Conservation (phyloP, 1,140 invertebrate genomes). For the Caenorhabditis brenneri region DNA sequence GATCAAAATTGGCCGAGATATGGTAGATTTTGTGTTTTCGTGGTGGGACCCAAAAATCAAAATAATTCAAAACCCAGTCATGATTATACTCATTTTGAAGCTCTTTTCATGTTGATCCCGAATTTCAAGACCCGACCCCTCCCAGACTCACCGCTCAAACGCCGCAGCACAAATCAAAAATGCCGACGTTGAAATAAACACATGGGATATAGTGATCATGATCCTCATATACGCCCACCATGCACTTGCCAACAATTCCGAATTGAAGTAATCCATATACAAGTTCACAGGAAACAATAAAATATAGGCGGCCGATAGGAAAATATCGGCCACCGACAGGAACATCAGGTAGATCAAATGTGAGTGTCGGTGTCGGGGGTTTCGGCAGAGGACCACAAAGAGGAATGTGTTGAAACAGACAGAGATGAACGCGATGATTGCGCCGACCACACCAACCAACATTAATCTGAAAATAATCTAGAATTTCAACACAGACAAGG, state of each 20-base stretch:
- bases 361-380: slow-evolving; percentile 59
- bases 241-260: slow-evolving; percentile 56
- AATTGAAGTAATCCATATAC: slow-evolving; percentile 67
- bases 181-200: slow-evolving; percentile 66
- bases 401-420: slow-evolving; percentile 65
- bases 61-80: no score
- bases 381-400: slow-evolving; percentile 59
- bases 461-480: slow-evolving; percentile 42
- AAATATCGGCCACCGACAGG: slow-evolving; percentile 66
- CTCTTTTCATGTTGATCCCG: no score
- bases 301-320: slow-evolving; percentile 66
- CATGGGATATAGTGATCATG: slow-evolving; percentile 62
- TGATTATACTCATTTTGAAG: no score
- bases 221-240: slow-evolving; percentile 64
- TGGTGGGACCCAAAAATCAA: background rate
- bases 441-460: slow-evolving; percentile 57
- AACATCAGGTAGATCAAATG: slow-evolving; percentile 65
- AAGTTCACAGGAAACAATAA: slow-evolving; percentile 64
- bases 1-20: no score
- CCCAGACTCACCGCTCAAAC: slow-evolving; percentile 63
- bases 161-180: slow-evolving; percentile 64
- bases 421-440: slow-evolving; percentile 55
- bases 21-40: background rate
- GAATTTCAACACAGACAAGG: no score
- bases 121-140: no score